Percentiles rank a stretch among this genome's conserved stretches.
Evolutionary conservation across 1,140 invertebrate species (phyloP).

Genomic region (Eriocheir sinensis): DNA sequence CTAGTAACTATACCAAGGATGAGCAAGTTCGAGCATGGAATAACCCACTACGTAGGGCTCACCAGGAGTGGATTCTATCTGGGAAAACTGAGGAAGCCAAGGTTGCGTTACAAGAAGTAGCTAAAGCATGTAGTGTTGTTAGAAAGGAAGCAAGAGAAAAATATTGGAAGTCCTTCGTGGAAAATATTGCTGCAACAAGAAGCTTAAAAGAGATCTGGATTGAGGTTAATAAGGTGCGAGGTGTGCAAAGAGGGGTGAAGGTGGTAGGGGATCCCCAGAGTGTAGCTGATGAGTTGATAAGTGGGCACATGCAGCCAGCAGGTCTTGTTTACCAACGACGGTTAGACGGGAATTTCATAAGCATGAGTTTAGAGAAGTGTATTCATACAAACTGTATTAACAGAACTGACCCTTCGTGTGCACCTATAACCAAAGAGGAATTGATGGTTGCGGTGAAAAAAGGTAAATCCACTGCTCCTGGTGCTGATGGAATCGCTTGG

Average conservation of each 20-base stretch:
- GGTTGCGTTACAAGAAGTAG: constrained; percentile 5
- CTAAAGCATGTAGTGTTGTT: neutral
- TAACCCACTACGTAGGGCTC: neutral
- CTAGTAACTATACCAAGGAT: neutral
- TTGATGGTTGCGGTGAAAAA: neutral
- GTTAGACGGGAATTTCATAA: neutral
- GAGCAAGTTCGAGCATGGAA: constrained; percentile 1
- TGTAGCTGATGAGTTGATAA: constrained; percentile 13
- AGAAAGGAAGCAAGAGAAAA: neutral
- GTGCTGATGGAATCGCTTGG: neutral
- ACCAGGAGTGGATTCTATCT: neutral
- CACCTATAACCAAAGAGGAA: neutral
- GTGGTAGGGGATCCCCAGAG: neutral
- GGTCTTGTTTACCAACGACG: neutral
- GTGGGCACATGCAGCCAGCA: neutral
- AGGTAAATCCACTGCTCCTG: neutral
- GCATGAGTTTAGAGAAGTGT: neutral
- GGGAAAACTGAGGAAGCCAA: neutral
- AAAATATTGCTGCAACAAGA: neutral
- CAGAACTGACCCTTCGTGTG: neutral
- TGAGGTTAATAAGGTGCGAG: neutral
- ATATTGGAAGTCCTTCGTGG: neutral
- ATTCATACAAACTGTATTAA: neutral
- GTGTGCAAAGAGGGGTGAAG: neutral
- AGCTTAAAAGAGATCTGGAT: neutral